Evolutionary conservation across 2,888 invertebrate genomes (phyloP), one percentile per base, ranked within the genome.

Genomic region (Orchestes rusci): DNA sequence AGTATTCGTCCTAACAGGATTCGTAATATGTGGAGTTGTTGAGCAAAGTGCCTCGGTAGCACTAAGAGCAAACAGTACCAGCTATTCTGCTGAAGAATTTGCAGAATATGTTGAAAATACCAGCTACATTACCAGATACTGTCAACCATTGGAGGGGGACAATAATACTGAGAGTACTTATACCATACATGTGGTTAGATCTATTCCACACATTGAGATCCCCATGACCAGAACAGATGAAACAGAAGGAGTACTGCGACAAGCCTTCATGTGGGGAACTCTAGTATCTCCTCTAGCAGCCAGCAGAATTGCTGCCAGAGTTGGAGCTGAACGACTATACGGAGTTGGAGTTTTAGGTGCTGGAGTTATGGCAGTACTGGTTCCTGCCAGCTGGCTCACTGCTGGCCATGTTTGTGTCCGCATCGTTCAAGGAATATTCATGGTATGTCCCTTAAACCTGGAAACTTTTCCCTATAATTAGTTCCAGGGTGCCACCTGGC

Each of bases 221-320:
- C 70, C 70, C 4, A 67, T 75, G 62, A 73, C 74, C 1, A 69
- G 70, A 53, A 74, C 73, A 7, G 76, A 76, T 54, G 64, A 71
- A 48, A 70, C 73, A 2, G 75, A 75, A 55, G 71, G 74, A 1
- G 71, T 73, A 28, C 65, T 76, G 59, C 64, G 75, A 13, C 74
- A 75, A 52, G 73, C 75, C 3, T 76, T 73, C 53, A 66, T 76
- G 57, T 75, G 75, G 75, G 76, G 75, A 12, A 74, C 74, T 43
- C 62, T 75, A 1, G 69, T 74, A 7, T 74, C 75, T 1, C 75
- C 75, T 2, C 57, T 76, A 20, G 73, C 72, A 1, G 75, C 74
- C 2, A 74, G 74, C 54, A 63, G 74, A 42, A 71, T 75, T 19
- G 75, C 75, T 55, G 74, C 73, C 15, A 62, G 73, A 44, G 72